Evolutionary conservation across 2,888 invertebrate genomes (phyloP), one percentile per base, ranked within the genome.

Genomic region (Rugalucina vietnamica): DNA sequence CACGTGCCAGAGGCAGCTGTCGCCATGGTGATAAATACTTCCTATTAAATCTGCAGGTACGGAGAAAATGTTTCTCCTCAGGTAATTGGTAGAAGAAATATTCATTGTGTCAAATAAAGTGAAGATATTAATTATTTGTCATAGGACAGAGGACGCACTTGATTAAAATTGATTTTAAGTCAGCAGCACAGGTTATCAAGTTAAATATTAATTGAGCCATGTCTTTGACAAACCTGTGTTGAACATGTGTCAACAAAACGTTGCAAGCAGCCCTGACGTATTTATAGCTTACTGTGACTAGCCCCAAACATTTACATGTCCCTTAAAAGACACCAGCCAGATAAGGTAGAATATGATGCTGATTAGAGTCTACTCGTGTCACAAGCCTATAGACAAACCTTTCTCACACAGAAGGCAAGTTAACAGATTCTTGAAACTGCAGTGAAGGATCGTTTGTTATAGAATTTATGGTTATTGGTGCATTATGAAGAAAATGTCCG

Each of bases 41-140:
- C 60, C 60, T 60, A 60, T 60, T 60, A 27, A 60, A 60, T 12
- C 29, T 60, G 4, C 60, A 60, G 60, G 60, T 60, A 60, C 27
- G 24, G 60, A 60, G 60, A 60, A 60, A 60, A 60, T 29, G 24
- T 60, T 14, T 60, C 60, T 60, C 60, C 24, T 60, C 60, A 27
- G 27, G n/a, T 60, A 27, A 60, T 14, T 29, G 24, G 60, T 24
- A 60, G 43, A 60, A 60, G 60, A 60, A 60, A 60, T 60, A 60
- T 60, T 60, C 29, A 60, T 60, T 60, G 29, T 60, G 60, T 60
- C 60, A 60, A 60, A 60, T 29, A 60, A 60, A 60, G 60, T 60
- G 60, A 60, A 60, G 60, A 60, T 60, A 60, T 60, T 60, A 60
- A 60, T 60, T 60, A 60, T 60, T 60, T 60, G 60, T n/a, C 60